These are phyloP conservation scores for Trichonephila clavipes DNA, from an alignment of 1,140 invertebrate genomes.

Conservation along the genomic window DNA sequence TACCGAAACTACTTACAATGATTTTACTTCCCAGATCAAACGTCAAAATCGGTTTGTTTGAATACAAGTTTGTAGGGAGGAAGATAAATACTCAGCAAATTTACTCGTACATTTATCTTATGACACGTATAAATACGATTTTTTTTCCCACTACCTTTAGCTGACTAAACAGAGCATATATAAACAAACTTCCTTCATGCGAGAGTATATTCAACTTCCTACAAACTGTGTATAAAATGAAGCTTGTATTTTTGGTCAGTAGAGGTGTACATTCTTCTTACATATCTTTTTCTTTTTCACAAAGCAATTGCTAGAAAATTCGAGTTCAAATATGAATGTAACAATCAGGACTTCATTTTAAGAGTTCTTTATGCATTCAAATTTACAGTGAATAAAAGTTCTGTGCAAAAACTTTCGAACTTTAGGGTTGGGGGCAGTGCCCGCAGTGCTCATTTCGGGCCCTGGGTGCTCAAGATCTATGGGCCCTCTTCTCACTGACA, in stretches of 20 bases:
- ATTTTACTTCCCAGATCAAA: neutral
- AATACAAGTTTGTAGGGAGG: neutral
- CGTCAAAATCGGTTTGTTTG: slow-evolving; percentile 10
- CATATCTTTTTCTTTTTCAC: too few relatives aligned
- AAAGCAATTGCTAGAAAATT: too few relatives aligned
- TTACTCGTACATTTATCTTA: slow-evolving; percentile 35
- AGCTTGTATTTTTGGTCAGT: neutral
- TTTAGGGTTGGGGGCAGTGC: too few relatives aligned
- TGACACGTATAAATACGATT: slow-evolving; percentile 1
- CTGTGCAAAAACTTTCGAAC: too few relatives aligned
- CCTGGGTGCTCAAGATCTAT: too few relatives aligned
- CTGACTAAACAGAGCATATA: slow-evolving; percentile 25
- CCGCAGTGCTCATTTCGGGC: too few relatives aligned
- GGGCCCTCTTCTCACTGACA: too few relatives aligned
- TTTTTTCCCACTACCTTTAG: neutral
- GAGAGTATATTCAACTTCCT: neutral
- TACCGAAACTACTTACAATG: neutral
- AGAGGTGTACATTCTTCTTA: neutral
- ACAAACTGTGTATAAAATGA: neutral
- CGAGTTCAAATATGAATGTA: too few relatives aligned
- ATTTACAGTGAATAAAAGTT: too few relatives aligned
- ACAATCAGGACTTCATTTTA: too few relatives aligned
- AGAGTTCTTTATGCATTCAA: too few relatives aligned
- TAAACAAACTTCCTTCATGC: neutral
- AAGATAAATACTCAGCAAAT: neutral